phyloP scores from a whole-genome alignment of 2,113 vertebrate genomes.

The Ranitomeya variabilis region DNA sequence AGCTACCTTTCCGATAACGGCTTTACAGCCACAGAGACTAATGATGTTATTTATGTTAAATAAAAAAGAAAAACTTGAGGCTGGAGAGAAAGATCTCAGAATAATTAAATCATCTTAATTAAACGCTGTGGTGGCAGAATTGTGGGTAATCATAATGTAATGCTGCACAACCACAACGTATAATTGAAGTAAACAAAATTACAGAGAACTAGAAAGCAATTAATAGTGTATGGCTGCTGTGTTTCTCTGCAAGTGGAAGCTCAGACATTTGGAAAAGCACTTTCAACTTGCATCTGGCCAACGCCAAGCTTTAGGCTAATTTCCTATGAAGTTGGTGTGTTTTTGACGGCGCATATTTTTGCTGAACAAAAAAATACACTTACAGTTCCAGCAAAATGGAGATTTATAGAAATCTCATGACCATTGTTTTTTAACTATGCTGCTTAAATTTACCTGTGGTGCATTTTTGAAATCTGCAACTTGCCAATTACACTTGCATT shows the following conservation, averaged over 20 bases:
- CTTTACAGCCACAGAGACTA: slow-evolving; percentile 18
- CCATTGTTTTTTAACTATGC: no score
- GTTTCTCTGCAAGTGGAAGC: neutral
- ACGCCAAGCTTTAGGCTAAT: no score
- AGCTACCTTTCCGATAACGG: slow-evolving; percentile 10
- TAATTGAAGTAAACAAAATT: slow-evolving; percentile 51
- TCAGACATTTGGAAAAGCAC: neutral
- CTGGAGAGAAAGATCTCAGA: slow-evolving; percentile 3
- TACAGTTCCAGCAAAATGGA: no score
- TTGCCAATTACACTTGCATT: no score
- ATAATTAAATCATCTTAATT: slow-evolving; percentile 52
- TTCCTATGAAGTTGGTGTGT: no score
- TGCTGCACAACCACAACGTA: slow-evolving; percentile 5
- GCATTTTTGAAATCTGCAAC: no score
- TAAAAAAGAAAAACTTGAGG: neutral
- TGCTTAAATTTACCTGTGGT: no score
- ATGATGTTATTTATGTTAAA: slow-evolving; percentile 31
- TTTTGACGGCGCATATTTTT: no score
- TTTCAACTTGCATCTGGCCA: neutral
- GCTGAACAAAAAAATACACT: no score
- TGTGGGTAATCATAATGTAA: slow-evolving; percentile 49
- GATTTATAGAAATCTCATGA: no score
- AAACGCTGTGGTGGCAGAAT: slow-evolving; percentile 16
- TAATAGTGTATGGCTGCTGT: slow-evolving; percentile 6
- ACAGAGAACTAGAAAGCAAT: slow-evolving; percentile 39